Base-by-base conservation (phyloP, 2,113 vertebrate species). In the Psittacula cyanocephala region DNA sequence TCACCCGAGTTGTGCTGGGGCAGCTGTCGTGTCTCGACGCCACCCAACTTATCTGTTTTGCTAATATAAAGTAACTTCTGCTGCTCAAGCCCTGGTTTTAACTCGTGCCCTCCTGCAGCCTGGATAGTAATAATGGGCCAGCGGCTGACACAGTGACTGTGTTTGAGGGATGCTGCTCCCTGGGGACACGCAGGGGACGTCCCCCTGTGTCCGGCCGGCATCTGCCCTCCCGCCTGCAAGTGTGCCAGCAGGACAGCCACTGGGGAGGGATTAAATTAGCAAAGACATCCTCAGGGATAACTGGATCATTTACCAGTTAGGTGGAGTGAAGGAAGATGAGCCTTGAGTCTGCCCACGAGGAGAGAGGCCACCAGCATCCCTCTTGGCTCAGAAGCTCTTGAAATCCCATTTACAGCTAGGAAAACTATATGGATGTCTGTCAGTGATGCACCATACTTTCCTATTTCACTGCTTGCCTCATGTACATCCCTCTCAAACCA, bases 1-100 rank as follows among this genome's bases (percentile, higher is more conserved):
- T 55, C 28, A 31, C 9, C 41, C 1, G 0, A 31, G 33, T 33
- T 1, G 0, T 4, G 3, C 53, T 0, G 1, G 64, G 62, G 46
- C 0, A 1, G 71, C 59, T 8, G 2, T 29, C 1, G 1, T 13
- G 62, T 75, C 33, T 19, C 1, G 0, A 72, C 13, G 1, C 82
- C 82, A 88, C 70, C 35, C 44, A 41, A 6, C 55, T 86, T 67
- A 60, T 4, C 13, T 46, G 20, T 31, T 86, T 74, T 69, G 68
- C 52, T 74, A 39, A 77, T 49, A 91, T 53, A n/a, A 78, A 88
- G 81, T 28, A 37, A 90, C 72, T 69, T 47, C 43, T 86, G 50
- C 78, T 27, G 49, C 60, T 87, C 25, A 2, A 4, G 6, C 22
- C 33, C 31, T 31, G 52, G 17, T 24, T 91, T 88, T 94, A 95